phyloP scores from a whole-genome alignment of 2,113 vertebrate genomes.

The Gadus macrocephalus region DNA sequence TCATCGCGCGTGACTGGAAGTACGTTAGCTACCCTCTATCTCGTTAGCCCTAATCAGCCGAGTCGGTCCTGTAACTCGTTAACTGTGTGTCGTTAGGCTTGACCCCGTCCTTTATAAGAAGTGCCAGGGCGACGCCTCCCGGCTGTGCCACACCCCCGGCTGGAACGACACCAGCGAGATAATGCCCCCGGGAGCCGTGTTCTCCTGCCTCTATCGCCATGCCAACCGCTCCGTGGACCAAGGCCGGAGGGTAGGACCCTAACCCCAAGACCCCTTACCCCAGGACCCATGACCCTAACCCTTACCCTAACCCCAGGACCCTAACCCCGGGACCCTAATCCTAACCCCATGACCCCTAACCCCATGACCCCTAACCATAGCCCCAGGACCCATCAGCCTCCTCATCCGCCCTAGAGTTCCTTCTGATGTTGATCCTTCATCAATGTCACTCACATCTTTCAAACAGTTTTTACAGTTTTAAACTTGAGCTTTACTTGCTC shows the following conservation, averaged over 20 bases:
- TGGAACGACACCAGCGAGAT: constrained; percentile 96
- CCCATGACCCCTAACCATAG: no score
- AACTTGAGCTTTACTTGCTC: no score
- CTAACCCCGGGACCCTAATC: no score
- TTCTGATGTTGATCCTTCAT: background rate
- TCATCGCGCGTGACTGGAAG: constrained; percentile 97
- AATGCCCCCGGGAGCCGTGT: constrained; percentile 90
- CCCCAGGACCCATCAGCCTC: background rate
- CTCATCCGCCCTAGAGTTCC: no score
- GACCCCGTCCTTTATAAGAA: constrained; percentile 91
- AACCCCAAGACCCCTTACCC: no score
- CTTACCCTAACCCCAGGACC: no score
- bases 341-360: no score
- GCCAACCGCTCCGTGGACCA: constrained; percentile 94
- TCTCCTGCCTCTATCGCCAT: constrained; percentile 94
- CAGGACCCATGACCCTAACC: no score
- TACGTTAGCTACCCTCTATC: constrained; percentile 41
- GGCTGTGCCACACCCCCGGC: constrained; percentile 89
- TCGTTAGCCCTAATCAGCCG: background rate
- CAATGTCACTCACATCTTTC: background rate
- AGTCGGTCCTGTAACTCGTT: no score
- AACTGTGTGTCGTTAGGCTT: constrained; percentile 65
- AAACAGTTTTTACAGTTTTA: background rate
- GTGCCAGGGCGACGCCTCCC: constrained; percentile 92
- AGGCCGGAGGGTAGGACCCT: constrained; percentile 80